Conservation (phyloP, 2,888 invertebrate species). For the Hydropsyche betteni region DNA sequence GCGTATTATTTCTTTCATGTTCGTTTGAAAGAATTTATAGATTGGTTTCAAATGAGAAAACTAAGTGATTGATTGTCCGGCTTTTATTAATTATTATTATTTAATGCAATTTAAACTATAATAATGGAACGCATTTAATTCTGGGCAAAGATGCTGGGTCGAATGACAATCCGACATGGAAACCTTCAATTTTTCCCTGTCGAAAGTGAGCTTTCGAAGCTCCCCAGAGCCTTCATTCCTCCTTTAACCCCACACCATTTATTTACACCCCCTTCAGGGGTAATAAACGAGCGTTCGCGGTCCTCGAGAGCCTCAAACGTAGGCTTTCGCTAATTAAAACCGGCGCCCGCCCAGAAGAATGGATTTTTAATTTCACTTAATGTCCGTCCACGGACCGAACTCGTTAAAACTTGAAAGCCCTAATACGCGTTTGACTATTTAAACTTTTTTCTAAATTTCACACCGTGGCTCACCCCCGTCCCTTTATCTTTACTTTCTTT, state of each 20-base stretch:
- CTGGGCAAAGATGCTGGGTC: neutral
- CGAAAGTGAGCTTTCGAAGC: neutral
- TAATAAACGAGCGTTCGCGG: conserved; percentile 18
- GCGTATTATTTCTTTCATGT: too few relatives aligned
- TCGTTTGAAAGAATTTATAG: too few relatives aligned
- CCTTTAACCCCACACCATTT: neutral
- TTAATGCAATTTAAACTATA: too few relatives aligned
- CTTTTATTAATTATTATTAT: too few relatives aligned
- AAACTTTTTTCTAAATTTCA: too few relatives aligned
- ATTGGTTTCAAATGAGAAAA: too few relatives aligned
- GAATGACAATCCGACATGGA: too few relatives aligned
- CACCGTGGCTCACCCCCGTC: too few relatives aligned
- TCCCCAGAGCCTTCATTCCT: neutral
- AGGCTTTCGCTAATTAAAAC: conserved; percentile 27
- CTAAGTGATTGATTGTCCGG: too few relatives aligned
- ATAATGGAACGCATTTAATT: too few relatives aligned
- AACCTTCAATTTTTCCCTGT: neutral
- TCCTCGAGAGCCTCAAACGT: conserved; percentile 5
- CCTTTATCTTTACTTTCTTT: too few relatives aligned
- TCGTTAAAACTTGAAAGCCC: conserved; percentile 21
- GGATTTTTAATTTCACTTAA: conserved; percentile 35
- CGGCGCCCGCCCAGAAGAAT: conserved; percentile 19
- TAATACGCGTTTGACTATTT: neutral
- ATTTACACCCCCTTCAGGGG: neutral
- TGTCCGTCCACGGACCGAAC: conserved; percentile 13